Conservation (phyloP, 1,140 invertebrate species). For the Caerostris darwini region DNA sequence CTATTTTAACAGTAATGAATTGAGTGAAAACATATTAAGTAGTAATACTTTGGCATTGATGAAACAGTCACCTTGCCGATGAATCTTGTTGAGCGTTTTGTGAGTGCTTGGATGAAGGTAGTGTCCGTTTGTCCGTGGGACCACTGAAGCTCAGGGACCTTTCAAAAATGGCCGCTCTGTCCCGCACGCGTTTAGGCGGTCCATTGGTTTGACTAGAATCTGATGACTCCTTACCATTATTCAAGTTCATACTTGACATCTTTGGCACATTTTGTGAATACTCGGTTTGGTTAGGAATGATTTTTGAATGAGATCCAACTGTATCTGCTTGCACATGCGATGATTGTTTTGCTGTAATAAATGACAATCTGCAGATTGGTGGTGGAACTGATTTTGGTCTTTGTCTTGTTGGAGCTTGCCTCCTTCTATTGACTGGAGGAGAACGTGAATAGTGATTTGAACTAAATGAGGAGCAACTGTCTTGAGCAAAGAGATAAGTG, state of each 20-base stretch:
- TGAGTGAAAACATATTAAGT: constrained; percentile 1
- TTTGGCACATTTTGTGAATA: constrained; percentile 73
- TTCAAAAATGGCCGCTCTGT: constrained; percentile 74
- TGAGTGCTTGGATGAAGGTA: constrained; percentile 31
- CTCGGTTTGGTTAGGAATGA: constrained; percentile 14
- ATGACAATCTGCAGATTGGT: constrained; percentile 55
- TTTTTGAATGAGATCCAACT: not conserved
- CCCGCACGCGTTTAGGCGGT: constrained; percentile 42
- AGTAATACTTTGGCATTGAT: constrained; percentile 57
- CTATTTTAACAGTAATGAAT: not conserved
- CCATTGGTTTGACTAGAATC: constrained; percentile 68
- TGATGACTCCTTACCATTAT: constrained; percentile 24
- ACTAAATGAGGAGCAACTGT: not conserved
- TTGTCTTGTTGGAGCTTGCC: constrained; percentile 42
- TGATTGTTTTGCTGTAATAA: not conserved
- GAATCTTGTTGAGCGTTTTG: constrained; percentile 63
- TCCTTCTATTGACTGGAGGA: not conserved
- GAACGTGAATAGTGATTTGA: constrained; percentile 39
- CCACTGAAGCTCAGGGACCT: constrained; percentile 73
- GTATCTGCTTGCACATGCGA: not conserved
- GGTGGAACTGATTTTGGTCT: constrained; percentile 73
- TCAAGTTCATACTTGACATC: constrained; percentile 38
- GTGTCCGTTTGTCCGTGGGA: constrained; percentile 16
- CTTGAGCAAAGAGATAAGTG: not conserved
- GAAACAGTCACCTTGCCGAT: constrained; percentile 47